A percentile compares a stretch with the other conserved stretches of the same genome.
phyloP scores from a whole-genome alignment of 23 tunicate species.

The Styela clava region DNA sequence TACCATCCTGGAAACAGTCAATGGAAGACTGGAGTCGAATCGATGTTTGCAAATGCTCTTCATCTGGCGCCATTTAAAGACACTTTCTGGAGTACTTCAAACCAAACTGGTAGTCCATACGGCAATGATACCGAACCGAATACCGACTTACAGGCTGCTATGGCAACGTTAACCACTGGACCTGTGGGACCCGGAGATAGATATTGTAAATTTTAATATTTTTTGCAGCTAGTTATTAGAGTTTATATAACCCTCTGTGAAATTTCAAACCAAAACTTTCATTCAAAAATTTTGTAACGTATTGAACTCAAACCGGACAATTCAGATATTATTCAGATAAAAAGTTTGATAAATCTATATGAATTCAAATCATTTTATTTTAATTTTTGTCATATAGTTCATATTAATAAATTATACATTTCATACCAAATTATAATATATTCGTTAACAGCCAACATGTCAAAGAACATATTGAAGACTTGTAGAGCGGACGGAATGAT shows the following conservation, averaged over 20 bases:
- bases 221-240: too few relatives aligned
- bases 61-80: constrained; percentile 88
- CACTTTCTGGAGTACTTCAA: constrained; percentile 77
- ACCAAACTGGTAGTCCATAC: constrained; percentile 64
- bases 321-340: too few relatives aligned
- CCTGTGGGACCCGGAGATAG: constrained; percentile 89
- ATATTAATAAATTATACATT: too few relatives aligned
- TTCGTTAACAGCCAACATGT: constrained; percentile 56
- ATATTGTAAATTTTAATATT: constrained; percentile 31
- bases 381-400: too few relatives aligned
- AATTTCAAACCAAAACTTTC: too few relatives aligned
- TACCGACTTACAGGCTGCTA: constrained; percentile 65
- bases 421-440: too few relatives aligned
- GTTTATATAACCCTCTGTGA: too few relatives aligned
- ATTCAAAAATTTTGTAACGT: too few relatives aligned
- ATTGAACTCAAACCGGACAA: too few relatives aligned
- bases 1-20: constrained; percentile 91
- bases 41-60: constrained; percentile 86
- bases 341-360: too few relatives aligned
- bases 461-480: constrained; percentile 49
- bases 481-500: constrained; percentile 88
- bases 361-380: too few relatives aligned
- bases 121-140: constrained; percentile 44
- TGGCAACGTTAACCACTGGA: constrained; percentile 84
- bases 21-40: constrained; percentile 81